phyloP scores from a whole-genome alignment of 2,888 invertebrate genomes.

The Brachycybe producta region DNA sequence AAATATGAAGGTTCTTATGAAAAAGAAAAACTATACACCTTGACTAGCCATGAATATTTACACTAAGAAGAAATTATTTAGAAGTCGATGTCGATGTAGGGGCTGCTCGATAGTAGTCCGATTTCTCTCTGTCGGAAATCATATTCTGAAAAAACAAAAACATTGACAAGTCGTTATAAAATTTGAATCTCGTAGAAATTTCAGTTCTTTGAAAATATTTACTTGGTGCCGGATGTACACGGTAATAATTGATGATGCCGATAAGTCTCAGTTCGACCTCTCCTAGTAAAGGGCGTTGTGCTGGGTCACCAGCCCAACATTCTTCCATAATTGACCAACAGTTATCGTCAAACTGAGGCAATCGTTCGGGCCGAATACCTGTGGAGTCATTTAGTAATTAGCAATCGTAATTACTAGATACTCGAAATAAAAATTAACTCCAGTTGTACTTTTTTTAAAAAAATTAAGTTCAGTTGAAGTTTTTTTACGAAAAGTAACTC shows the following conservation, averaged over 20 bases:
- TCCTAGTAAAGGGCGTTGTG: slow-evolving; percentile 59
- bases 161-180: neutral
- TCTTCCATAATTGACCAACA: slow-evolving; percentile 74
- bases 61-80: neutral
- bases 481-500: too few relatives aligned
- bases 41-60: slow-evolving; percentile 3
- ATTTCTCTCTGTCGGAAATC: slow-evolving; percentile 11
- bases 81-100: slow-evolving; percentile 13
- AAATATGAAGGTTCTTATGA: too few relatives aligned
- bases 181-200: neutral
- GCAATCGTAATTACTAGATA: slow-evolving; percentile 1
- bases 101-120: slow-evolving; percentile 9
- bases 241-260: slow-evolving; percentile 34
- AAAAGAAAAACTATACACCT: slow-evolving; percentile 1
- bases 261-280: slow-evolving; percentile 57
- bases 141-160: neutral
- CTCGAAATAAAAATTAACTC: too few relatives aligned
- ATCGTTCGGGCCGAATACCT: slow-evolving; percentile 69
- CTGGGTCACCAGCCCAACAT: slow-evolving; percentile 67
- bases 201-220: slow-evolving; percentile 1
- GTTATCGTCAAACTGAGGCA: slow-evolving; percentile 56
- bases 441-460: too few relatives aligned
- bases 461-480: too few relatives aligned
- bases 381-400: slow-evolving; percentile 23
- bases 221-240: slow-evolving; percentile 12